Evolutionary conservation across 1,140 invertebrate genomes (phyloP).

Genomic region (Scaptomyza pallida): DNA sequence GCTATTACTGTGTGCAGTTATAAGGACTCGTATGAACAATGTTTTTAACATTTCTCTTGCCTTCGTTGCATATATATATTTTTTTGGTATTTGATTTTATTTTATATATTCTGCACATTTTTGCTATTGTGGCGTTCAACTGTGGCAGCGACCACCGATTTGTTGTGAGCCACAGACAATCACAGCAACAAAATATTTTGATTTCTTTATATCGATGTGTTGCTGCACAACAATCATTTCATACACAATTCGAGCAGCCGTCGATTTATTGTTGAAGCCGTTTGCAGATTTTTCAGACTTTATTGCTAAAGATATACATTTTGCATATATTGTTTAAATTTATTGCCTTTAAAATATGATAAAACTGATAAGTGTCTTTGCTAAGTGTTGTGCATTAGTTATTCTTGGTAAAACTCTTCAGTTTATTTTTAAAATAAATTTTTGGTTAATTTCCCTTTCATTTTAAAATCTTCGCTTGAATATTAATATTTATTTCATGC

Average conservation of each 20-base stretch:
- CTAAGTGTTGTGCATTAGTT: no score
- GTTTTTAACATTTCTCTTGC: conserved; percentile 24
- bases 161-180: conserved; percentile 10
- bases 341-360: no score
- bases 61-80: no score
- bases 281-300: not conserved
- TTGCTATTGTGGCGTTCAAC: not conserved
- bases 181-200: conserved; percentile 3
- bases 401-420: no score
- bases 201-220: not conserved
- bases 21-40: conserved; percentile 27
- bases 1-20: conserved; percentile 24
- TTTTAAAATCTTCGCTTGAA: no score
- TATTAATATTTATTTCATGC: not conserved
- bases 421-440: no score
- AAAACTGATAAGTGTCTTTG: no score
- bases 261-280: not conserved
- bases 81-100: no score
- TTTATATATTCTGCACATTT: not conserved
- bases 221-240: not conserved
- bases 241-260: not conserved
- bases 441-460: not conserved
- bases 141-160: conserved; percentile 1
- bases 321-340: not conserved
- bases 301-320: no score